Conservation (phyloP, 2,797 vertebrate species). For the Chromobotia macracanthus region DNA sequence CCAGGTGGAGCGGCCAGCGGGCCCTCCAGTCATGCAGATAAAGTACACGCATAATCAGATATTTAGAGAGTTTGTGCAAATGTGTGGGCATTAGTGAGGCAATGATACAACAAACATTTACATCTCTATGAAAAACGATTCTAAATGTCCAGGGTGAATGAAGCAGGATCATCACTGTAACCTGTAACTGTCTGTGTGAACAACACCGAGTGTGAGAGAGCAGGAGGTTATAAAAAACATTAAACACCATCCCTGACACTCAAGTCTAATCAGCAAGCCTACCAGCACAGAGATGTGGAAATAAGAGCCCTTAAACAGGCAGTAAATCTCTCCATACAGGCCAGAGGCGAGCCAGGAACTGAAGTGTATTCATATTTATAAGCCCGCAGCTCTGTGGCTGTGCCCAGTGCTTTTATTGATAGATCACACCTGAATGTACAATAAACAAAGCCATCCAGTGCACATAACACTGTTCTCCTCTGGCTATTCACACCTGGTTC, state of each 20-base stretch:
- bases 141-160: neutral
- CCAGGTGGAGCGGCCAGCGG: slow-evolving; percentile 1
- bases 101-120: neutral
- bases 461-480: slow-evolving; percentile 27
- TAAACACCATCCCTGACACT: slow-evolving; percentile 32
- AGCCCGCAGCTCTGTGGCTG: slow-evolving; percentile 16
- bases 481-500: slow-evolving; percentile 11
- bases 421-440: slow-evolving; percentile 25
- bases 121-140: slow-evolving; percentile 12
- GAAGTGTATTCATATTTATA: slow-evolving; percentile 61
- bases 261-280: slow-evolving; percentile 53
- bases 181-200: slow-evolving; percentile 20
- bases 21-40: neutral
- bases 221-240: slow-evolving; percentile 28
- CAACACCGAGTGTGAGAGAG: neutral
- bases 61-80: slow-evolving; percentile 25
- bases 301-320: slow-evolving; percentile 60
- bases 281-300: slow-evolving; percentile 50
- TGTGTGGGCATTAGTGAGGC: neutral
- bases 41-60: slow-evolving; percentile 3
- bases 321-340: slow-evolving; percentile 58
- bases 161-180: neutral
- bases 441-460: slow-evolving; percentile 46
- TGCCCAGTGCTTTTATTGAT: slow-evolving; percentile 38
- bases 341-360: slow-evolving; percentile 37